Evolutionary conservation across 2,888 invertebrate species (phyloP), one percentile per base, ranked within the genome.

Genomic region (Steinernema scapterisci): DNA sequence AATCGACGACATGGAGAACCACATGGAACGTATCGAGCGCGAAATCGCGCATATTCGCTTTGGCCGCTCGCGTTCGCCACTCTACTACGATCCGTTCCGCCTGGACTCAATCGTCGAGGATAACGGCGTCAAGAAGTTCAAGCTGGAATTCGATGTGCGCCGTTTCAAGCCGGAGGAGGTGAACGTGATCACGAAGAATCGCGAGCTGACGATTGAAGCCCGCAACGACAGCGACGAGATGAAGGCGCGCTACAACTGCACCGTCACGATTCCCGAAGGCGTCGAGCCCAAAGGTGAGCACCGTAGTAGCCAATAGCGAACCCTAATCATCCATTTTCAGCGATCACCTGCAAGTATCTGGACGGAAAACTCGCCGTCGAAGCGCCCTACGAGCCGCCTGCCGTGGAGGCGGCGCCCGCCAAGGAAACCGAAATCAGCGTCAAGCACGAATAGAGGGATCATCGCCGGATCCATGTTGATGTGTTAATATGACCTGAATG

Each of bases 141-240:
- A 79, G 51, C 70, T 81, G 13, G 77, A 78, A 23, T 82, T 81
- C 38, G 81, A 81, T 51, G 80, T 82, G 3, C 79, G 79, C n/a
- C 77, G 78, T 13, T 81, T 81, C 76, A 79, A 78, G 73, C 81
- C 81, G 7, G 81, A 81, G 45, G 81, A 81, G 21, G 79, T 79
- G 21, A 77, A 75, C 44, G 76, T 76, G 1, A 70, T 77, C 72
- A 48, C 76, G 7, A 71, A 77, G 63, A 70, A 77, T 7, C 31
- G 52, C 2, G 74, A 44, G 45, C 63, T 77, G 16, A 77, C 43
- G 21, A 52, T 77, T 38, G 77, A 77, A 51, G 77, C 77, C 6
- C 79, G 63, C 21, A 54, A 70, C 43, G 44, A 31, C 19, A 78
- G 79, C 44, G 77, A 77, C 38, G 70, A 72, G 25, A 79, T 78